Evolutionary conservation across 30 jellyfish, hydroid and myxozoan genomes (phyloP).

Genomic region (Mastigias papua): DNA sequence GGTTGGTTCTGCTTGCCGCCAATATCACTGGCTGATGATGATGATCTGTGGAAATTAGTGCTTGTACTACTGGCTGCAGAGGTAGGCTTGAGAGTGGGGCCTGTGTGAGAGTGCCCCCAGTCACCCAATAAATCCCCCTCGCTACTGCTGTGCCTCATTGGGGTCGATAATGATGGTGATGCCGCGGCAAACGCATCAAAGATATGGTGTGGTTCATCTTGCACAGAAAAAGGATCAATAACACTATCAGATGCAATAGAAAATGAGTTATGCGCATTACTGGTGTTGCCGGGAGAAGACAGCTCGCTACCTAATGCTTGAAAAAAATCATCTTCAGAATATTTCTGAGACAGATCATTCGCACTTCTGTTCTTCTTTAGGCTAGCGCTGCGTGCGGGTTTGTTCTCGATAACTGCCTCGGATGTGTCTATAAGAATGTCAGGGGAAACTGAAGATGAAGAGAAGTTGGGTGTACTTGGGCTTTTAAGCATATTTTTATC

Average conservation of each 20-base stretch:
- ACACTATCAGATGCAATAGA: constrained; percentile 39
- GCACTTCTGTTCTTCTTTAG: constrained; percentile 69
- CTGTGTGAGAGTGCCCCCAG: constrained; percentile 48
- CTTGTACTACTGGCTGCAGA: neutral
- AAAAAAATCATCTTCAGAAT: constrained; percentile 64
- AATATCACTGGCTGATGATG: constrained; percentile 12
- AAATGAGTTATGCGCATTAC: constrained; percentile 5
- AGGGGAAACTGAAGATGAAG: constrained; percentile 5
- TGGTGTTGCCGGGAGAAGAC: neutral
- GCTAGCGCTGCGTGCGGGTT: constrained; percentile 21
- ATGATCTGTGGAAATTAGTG: constrained; percentile 30
- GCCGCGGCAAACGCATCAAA: constrained; percentile 3
- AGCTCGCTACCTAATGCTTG: constrained; percentile 36
- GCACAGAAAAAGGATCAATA: constrained; percentile 26
- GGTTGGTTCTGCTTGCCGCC: constrained; percentile 5
- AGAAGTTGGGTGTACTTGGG: constrained; percentile 61
- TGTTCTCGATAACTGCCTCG: neutral
- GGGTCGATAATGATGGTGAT: neutral
- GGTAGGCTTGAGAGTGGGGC: constrained; percentile 46
- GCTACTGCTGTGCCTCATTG: constrained; percentile 70
- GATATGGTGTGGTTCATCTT: constrained; percentile 2
- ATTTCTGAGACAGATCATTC: constrained; percentile 27
- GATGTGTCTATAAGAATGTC: constrained; percentile 7
- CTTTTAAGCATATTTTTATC: constrained; percentile 24
- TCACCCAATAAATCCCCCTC: constrained; percentile 68